Conservation (phyloP, 2,888 invertebrate genomes). For the Thyatira batis region DNA sequence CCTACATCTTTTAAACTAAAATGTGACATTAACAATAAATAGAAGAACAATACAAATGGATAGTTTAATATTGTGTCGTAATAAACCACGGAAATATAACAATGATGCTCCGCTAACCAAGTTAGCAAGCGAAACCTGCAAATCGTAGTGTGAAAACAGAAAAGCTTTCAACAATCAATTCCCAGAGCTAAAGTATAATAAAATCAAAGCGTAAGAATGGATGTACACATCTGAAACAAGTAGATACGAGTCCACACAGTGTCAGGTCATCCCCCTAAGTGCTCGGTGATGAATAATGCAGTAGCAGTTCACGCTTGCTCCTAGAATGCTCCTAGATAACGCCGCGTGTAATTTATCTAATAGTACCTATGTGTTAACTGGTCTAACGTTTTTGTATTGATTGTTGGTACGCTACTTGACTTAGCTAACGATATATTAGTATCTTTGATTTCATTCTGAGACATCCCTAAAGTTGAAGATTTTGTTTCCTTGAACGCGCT, state of each 20-base stretch:
- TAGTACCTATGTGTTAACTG: constrained; percentile 10
- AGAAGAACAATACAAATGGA: too few relatives aligned
- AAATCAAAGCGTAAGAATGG: constrained; percentile 4
- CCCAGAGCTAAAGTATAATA: constrained; percentile 11
- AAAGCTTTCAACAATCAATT: not conserved
- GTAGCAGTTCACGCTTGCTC: constrained; percentile 36
- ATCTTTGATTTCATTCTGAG: too few relatives aligned
- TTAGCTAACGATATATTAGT: too few relatives aligned
- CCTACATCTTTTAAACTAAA: too few relatives aligned
- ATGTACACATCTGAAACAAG: constrained; percentile 5
- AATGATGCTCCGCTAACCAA: too few relatives aligned
- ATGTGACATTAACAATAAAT: too few relatives aligned
- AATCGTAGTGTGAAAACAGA: not conserved
- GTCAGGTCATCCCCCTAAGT: constrained; percentile 55
- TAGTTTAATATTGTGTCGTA: too few relatives aligned
- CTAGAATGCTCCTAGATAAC: constrained; percentile 50
- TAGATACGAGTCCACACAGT: not conserved
- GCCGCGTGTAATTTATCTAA: constrained; percentile 47
- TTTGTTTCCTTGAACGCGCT: too few relatives aligned
- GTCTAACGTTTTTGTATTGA: not conserved
- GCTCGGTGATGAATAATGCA: constrained; percentile 65
- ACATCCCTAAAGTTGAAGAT: too few relatives aligned
- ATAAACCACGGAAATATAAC: too few relatives aligned
- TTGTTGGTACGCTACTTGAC: not conserved
- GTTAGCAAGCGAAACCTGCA: too few relatives aligned